Base-by-base conservation (phyloP, 2,888 invertebrate genomes). In the Leptothorax acervorum region DNA sequence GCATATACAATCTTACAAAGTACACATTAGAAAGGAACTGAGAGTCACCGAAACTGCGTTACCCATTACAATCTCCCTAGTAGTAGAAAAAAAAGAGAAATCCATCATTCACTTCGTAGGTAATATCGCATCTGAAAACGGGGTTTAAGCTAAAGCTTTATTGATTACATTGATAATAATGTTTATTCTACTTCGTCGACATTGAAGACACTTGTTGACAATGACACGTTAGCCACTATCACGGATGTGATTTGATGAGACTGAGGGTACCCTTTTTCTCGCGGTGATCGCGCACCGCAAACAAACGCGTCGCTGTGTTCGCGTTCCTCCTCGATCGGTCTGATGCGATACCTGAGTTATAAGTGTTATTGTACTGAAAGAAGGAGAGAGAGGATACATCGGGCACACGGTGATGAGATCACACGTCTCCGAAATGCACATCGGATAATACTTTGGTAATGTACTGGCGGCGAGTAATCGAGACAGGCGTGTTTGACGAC, bases 1-100 rank as follows among this genome's bases (percentile, higher is more conserved):
- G 88, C 92, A 91, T 89, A 90, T 90, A 91, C 90, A 89, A 90
- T 91, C 90, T 89, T 89, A 89, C 89, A 90, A 91, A 87, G 89
- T 90, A 89, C 88, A 89, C 87, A 84, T 87, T 90, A 88, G 76
- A 90, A 89, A 90, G 74, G 85, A 90, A 88, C 84, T 86, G 81
- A 42, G 83, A 76, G 74, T 85, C 76, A 73, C 73, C 48, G 51
- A 82, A 63, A 76, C 81, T 85, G 88, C 85, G 75, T 28, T 82
- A 71, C 83, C 75, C 78, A 75, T 85, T 85, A 86, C 85, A 87
- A 83, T 83, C 83, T 88, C 85, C 57, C 70, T 82, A 83, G 70
- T 74, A 90, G 66, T 85, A 86, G 84, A 55, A 85, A 87, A 88
- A 85, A 86, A 86, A 87, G 85, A 84, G 85, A 88, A 88, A 82